Evolutionary conservation across 1,140 invertebrate species (phyloP), one percentile per base, ranked within the genome.

Genomic region (Parapsyche elsis): DNA sequence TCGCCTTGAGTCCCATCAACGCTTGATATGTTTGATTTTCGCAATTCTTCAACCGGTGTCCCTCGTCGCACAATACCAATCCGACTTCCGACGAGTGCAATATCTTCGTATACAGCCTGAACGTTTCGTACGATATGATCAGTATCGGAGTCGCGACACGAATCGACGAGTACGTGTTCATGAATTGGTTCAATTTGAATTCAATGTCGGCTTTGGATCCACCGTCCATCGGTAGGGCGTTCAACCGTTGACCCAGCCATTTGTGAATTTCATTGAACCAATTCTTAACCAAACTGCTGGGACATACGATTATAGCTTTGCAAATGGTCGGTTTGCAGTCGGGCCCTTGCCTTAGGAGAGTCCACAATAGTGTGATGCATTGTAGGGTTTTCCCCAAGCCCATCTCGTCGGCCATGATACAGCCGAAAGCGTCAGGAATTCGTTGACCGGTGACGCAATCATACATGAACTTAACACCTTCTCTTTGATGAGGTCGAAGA

Each of bases 371-470:
- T 0, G 98, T 96, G 80, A 99, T 99, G 87, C 98, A 99, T 86
- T 99, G 99, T 9, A 99, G 88, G 9, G 99, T 99, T 88, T 99
- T 99, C 0, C 98, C 98, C 46, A 92, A 82, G 83, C 95, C 97
- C 98, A 99, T 99, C 92, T 99, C 98, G 90, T 99, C 98, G 30
- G 98, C 98, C 98, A 99, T 99, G 49, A 99, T 99, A 85, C 98
- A 99, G 1, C 98, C 98, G 90, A 92, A 95, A 80, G 94, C 95
- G 83, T 92, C 90, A 81, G 95, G 94, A 81, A 99, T 98, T 85
- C 96, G 93, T 71, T 79, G 91, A 89, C 98, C 99, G 44, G 96
- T 99, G 0, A 99, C 97, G 91, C 98, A 99, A 86, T 99, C 97
- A 87, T 99, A 99, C 97, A 99, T 99, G 87, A 99, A 99, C 86